These are phyloP conservation scores for Lanius collurio DNA, from an alignment of 2,113 vertebrate species.

Conservation along the genomic window DNA sequence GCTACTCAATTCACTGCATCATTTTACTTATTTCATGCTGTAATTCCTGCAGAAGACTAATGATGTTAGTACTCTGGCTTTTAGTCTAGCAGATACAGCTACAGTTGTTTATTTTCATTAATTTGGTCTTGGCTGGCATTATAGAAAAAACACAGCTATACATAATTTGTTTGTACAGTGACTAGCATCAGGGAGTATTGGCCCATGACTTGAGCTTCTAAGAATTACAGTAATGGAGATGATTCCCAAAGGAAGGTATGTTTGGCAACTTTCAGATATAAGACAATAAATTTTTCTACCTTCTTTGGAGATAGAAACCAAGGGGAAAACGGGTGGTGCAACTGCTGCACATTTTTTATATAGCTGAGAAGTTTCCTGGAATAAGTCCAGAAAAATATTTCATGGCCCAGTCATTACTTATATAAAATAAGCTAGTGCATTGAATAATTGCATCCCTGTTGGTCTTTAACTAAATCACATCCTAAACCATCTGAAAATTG, in stretches of 20 bases:
- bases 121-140: background rate
- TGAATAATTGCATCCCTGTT: background rate
- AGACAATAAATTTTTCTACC: constrained; percentile 37
- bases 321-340: background rate
- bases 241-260: constrained; percentile 16
- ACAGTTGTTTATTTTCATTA: constrained; percentile 24
- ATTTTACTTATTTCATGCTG: background rate
- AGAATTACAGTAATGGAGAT: constrained; percentile 30
- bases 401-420: background rate
- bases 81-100: background rate
- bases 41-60: background rate
- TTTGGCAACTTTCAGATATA: constrained; percentile 6
- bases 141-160: background rate
- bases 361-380: constrained; percentile 14
- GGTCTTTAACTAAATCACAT: background rate
- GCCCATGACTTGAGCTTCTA: constrained; percentile 17
- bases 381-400: background rate
- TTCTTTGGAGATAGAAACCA: constrained; percentile 31
- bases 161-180: background rate
- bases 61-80: background rate
- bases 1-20: background rate
- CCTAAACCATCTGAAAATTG: background rate
- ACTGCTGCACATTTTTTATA: background rate
- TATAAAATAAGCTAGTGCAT: background rate
- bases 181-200: constrained; percentile 1